A percentile compares a stretch with the other conserved stretches of the same genome.
Evolutionary conservation across 2,113 vertebrate species (phyloP).

Genomic region (Sapayoa aenigma): DNA sequence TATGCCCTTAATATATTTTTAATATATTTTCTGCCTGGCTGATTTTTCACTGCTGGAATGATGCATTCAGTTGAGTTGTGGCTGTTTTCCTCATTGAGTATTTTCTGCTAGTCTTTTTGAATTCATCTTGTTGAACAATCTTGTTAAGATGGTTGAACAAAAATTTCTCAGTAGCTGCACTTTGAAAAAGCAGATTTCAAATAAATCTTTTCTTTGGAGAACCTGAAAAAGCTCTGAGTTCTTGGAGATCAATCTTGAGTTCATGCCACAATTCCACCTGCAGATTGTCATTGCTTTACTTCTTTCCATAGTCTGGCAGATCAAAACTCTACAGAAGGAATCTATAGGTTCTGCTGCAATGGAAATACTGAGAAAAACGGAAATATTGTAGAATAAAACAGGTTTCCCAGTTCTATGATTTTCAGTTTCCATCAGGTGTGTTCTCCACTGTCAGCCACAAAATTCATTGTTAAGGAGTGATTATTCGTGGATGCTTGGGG

Average conservation of each 20-base stretch:
- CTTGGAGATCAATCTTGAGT: neutral
- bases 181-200: neutral
- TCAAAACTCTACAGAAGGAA: neutral
- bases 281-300: neutral
- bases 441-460: neutral
- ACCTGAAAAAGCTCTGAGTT: neutral
- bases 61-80: neutral
- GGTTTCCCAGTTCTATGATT: neutral
- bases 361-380: neutral
- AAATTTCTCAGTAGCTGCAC: neutral
- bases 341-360: neutral
- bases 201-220: neutral
- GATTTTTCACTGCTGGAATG: neutral
- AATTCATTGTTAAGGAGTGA: neutral
- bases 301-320: neutral
- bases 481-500: neutral
- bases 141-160: neutral
- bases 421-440: neutral
- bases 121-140: neutral
- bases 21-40: neutral
- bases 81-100: neutral
- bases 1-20: neutral
- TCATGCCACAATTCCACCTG: neutral
- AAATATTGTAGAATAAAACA: neutral
- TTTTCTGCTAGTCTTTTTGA: neutral